A percentile compares a stretch with the other conserved stretches of the same genome.
Conservation (phyloP, 2,797 vertebrate species). For the Sebastiscus albofasciatus region DNA sequence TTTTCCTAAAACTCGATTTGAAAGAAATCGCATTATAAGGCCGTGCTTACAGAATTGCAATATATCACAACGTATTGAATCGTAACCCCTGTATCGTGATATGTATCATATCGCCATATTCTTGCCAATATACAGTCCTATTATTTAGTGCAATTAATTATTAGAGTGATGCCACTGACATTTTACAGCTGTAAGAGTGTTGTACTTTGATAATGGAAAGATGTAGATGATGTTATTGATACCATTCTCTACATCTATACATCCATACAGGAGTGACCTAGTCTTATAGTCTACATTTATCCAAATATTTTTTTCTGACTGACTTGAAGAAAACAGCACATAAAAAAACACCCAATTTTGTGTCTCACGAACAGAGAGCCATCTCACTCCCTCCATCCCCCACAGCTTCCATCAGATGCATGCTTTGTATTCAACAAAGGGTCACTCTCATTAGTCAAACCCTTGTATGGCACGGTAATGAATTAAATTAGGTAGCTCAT, state of each 20-base stretch:
- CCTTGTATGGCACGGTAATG: conserved; percentile 65
- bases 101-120: too few relatives aligned
- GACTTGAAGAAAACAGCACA: background rate
- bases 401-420: conserved; percentile 27
- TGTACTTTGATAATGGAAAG: background rate
- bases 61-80: too few relatives aligned
- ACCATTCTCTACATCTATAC: background rate
- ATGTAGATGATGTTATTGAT: background rate
- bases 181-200: background rate
- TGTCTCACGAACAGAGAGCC: background rate
- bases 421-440: conserved; percentile 64
- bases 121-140: too few relatives aligned
- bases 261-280: background rate
- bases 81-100: too few relatives aligned
- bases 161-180: background rate
- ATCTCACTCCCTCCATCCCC: background rate
- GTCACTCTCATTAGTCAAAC: conserved; percentile 73
- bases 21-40: too few relatives aligned
- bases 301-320: background rate
- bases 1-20: too few relatives aligned
- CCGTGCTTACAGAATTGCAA: too few relatives aligned
- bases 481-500: conserved; percentile 76
- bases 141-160: background rate
- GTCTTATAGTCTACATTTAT: background rate
- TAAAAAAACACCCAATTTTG: conserved; percentile 14